phyloP scores from a whole-genome alignment of 2,797 vertebrate genomes.

The Takifugu ocellatus region DNA sequence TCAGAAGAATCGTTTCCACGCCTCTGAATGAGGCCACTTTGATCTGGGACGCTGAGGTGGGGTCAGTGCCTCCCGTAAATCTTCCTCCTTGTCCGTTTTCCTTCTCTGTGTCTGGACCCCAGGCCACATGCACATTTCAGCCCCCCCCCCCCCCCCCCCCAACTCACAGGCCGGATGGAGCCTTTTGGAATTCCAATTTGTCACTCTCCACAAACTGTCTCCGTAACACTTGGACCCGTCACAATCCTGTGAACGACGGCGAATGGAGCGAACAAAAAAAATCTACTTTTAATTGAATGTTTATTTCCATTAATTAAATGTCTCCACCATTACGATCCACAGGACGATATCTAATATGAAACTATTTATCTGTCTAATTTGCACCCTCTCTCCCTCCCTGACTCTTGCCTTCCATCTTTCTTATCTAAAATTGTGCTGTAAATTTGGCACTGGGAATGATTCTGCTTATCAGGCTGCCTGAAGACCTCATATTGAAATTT shows the following conservation, averaged over 20 bases:
- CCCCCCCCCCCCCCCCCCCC: no score
- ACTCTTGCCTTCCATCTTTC: constrained; percentile 54
- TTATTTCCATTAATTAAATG: constrained; percentile 78
- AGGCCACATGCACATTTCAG: no score
- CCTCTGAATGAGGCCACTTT: no score
- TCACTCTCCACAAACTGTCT: constrained; percentile 38
- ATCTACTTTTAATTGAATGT: constrained; percentile 71
- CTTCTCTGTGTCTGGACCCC: no score
- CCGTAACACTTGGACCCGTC: constrained; percentile 46
- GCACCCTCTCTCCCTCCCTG: constrained; percentile 44
- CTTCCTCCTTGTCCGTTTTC: no score
- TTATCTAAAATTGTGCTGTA: constrained; percentile 82
- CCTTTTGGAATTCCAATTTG: constrained; percentile 13
- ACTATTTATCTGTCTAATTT: constrained; percentile 76
- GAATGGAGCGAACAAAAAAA: constrained; percentile 53
- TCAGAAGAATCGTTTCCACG: no score
- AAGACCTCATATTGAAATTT: constrained; percentile 80
- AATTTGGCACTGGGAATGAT: constrained; percentile 76
- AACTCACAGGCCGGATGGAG: neutral
- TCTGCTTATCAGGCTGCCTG: constrained; percentile 76
- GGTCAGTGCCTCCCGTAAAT: no score
- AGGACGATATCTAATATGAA: constrained; percentile 73
- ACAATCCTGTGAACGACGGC: constrained; percentile 64
- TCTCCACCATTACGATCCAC: constrained; percentile 70
- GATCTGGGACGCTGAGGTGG: no score